phyloP scores from a whole-genome alignment of 2,113 vertebrate species.

The Ciconia stormi region DNA sequence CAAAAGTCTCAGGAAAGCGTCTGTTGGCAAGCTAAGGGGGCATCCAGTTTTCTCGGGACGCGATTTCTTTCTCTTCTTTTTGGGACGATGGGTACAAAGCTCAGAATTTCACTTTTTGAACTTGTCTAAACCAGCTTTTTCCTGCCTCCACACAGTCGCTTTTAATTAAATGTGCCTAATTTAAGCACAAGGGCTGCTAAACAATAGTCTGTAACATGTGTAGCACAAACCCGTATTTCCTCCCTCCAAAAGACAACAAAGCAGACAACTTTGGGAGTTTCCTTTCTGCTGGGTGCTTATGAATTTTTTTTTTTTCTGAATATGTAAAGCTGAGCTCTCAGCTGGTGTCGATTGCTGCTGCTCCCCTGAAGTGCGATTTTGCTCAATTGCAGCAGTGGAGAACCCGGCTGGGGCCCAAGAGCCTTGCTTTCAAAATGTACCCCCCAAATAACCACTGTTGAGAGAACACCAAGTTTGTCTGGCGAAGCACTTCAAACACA shows the following conservation, averaged over 20 bases:
- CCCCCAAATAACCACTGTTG: background rate
- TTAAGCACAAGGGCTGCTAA: slow-evolving; percentile 67
- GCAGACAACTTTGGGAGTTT: slow-evolving; percentile 19
- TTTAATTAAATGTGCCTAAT: slow-evolving; percentile 72
- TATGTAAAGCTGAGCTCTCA: background rate
- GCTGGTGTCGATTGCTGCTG: background rate
- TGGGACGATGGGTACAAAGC: slow-evolving; percentile 40
- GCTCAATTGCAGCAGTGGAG: background rate
- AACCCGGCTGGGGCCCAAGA: background rate
- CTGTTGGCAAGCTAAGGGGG: background rate
- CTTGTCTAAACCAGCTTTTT: slow-evolving; percentile 75
- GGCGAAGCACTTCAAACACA: background rate
- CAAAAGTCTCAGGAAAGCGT: background rate
- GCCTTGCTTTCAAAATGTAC: background rate
- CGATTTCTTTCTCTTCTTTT: background rate
- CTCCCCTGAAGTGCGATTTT: background rate
- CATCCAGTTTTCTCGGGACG: background rate
- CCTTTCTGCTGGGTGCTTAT: background rate
- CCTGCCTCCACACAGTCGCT: slow-evolving; percentile 65
- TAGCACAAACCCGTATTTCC: slow-evolving; percentile 15
- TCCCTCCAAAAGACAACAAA: slow-evolving; percentile 7
- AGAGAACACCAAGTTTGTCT: background rate
- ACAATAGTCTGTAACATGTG: slow-evolving; percentile 65
- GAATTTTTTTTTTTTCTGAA: background rate
- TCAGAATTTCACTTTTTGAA: slow-evolving; percentile 59